Evolutionary conservation across 1,140 invertebrate species (phyloP).

Genomic region (Ephestia elutella): DNA sequence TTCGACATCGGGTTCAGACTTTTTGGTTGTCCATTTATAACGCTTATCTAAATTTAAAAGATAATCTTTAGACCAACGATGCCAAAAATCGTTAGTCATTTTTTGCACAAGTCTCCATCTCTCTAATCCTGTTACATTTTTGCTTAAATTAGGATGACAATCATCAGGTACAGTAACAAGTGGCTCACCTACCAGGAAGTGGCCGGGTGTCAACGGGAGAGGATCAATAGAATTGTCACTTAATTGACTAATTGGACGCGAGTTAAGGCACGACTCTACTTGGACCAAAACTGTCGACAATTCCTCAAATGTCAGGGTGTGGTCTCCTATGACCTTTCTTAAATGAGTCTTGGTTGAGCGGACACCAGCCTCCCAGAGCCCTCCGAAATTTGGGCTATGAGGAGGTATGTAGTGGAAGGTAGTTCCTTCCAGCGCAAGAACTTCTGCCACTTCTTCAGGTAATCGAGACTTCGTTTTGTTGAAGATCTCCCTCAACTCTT

Average conservation of each 20-base stretch:
- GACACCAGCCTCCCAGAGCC: too few relatives aligned
- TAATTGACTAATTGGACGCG: slow-evolving; percentile 6
- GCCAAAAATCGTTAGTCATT: slow-evolving; percentile 20
- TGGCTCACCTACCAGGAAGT: slow-evolving; percentile 46
- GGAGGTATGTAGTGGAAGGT: neutral
- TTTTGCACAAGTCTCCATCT: slow-evolving; percentile 22
- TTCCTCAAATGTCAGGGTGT: neutral
- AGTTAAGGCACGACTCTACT: neutral
- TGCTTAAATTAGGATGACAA: slow-evolving; percentile 7
- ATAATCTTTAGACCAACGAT: slow-evolving; percentile 23
- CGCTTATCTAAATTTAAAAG: slow-evolving; percentile 12
- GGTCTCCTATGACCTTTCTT: neutral
- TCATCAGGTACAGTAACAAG: slow-evolving; percentile 21
- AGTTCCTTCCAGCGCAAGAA: neutral
- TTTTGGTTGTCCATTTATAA: slow-evolving; percentile 9
- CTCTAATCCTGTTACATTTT: neutral
- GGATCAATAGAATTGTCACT: slow-evolving; percentile 10
- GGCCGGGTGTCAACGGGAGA: slow-evolving; percentile 34
- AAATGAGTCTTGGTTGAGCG: too few relatives aligned
- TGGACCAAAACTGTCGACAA: neutral
- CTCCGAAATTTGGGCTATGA: neutral
- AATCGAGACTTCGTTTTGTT: neutral
- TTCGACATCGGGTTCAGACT: neutral
- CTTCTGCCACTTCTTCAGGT: neutral
- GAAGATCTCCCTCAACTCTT: neutral